Conservation (phyloP, 2,888 invertebrate species). For the Melinopterus prodromus region DNA sequence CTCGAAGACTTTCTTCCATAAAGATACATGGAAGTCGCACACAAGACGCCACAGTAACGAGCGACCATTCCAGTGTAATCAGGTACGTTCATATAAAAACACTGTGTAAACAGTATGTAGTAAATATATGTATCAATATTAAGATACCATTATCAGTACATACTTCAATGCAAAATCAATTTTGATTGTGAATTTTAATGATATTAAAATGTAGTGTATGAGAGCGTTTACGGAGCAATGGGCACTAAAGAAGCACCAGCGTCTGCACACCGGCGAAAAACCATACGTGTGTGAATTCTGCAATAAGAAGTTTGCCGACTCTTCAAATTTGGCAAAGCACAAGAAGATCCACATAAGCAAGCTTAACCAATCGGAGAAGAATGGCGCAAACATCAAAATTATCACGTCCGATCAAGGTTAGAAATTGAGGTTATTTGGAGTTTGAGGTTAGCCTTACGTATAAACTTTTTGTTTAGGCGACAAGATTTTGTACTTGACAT, state of each 20-base stretch:
- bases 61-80: constrained; percentile 69
- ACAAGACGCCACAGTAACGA: constrained; percentile 72
- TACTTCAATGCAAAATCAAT: background rate
- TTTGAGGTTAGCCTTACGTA: background rate
- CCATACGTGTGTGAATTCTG: constrained; percentile 78
- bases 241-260: constrained; percentile 71
- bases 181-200: background rate
- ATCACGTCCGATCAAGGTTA: constrained; percentile 40
- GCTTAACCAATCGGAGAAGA: constrained; percentile 29
- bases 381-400: constrained; percentile 40
- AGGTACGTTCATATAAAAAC: constrained; percentile 54
- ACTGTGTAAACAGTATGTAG: background rate
- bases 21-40: constrained; percentile 72
- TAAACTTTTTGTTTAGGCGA: constrained; percentile 34
- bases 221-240: constrained; percentile 72
- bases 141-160: too few species aligned
- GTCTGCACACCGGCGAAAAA: constrained; percentile 72
- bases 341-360: constrained; percentile 58
- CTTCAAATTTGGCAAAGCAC: constrained; percentile 78
- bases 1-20: constrained; percentile 67
- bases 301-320: constrained; percentile 77
- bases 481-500: constrained; percentile 63
- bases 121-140: too few species aligned
- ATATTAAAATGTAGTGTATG: constrained; percentile 52
- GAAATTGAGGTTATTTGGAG: background rate